phyloP scores from a whole-genome alignment of 2,888 invertebrate genomes.

The Scrobipalpa costella region DNA sequence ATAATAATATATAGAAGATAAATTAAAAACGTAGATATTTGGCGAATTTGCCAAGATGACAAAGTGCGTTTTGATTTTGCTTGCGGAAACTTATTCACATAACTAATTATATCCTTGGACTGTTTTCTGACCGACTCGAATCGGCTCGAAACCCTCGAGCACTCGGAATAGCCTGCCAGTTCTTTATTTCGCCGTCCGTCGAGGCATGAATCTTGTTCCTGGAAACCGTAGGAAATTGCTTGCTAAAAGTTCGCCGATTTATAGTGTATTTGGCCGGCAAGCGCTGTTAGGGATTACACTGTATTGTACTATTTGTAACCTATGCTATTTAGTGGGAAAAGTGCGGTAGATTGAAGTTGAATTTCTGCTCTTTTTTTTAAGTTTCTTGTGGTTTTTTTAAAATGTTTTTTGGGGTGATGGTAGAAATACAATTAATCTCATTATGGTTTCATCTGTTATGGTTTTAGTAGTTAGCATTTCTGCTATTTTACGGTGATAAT shows the following conservation, averaged over 20 bases:
- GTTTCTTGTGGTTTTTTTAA: neutral
- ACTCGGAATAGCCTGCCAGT: conserved; percentile 26
- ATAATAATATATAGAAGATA: too few species aligned
- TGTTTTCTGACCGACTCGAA: neutral
- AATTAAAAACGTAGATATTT: too few species aligned
- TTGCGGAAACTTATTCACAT: neutral
- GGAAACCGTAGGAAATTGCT: conserved; percentile 74
- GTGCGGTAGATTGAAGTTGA: conserved; percentile 1
- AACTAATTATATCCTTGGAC: neutral
- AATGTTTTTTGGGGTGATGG: neutral
- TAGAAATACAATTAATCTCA: too few species aligned
- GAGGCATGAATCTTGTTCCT: conserved; percentile 64
- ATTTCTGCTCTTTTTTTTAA: neutral
- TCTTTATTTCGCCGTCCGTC: conserved; percentile 39
- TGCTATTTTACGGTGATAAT: too few species aligned
- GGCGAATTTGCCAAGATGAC: too few species aligned
- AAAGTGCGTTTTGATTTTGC: too few species aligned
- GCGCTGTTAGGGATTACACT: conserved; percentile 20
- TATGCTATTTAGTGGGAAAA: conserved; percentile 20
- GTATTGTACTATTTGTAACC: conserved; percentile 24
- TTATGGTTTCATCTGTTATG: too few species aligned
- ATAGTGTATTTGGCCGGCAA: conserved; percentile 56
- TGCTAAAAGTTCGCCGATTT: conserved; percentile 75
- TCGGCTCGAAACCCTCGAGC: neutral
- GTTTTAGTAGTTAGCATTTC: too few species aligned